Base-by-base conservation (phyloP, 2,797 vertebrate genomes). In the Eutrigla gurnardus region DNA sequence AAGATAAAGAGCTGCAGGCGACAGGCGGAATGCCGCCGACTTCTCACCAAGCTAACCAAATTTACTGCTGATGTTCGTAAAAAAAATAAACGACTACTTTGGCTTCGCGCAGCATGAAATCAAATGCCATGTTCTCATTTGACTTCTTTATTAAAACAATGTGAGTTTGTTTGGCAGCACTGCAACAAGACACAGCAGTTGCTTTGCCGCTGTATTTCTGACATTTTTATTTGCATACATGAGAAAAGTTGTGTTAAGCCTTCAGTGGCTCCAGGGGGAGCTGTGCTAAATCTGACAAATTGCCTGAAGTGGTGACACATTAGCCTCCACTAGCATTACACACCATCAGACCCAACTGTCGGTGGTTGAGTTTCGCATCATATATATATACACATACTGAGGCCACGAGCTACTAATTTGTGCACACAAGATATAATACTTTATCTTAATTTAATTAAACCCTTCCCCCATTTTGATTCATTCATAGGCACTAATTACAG, bases 91-190 rank as follows among this genome's bases (percentile, higher is more conserved):
- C 25, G 25, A 25, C 25, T 25, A 25, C 25, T 25, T 25, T 25
- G 25, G 25, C 25, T 57, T 8, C 17, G 35, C 33, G 43, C 36
- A 47, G n/a, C 65, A 37, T 58, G 33, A 46, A 68, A 47, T 57
- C 52, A 36, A 42, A 45, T 52, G 10, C 39, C 18, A 15, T 25
- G 12, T 59, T n/a, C 36, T 49, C 68, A 68, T 50, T 54, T 50
- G 37, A 35, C 35, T 35, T 63, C 17, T 62, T 35, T 13, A 43
- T 52, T 33, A 45, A 65, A 69, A 8, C 65, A 58, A 57, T 46
- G 13, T 57, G 37, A n/a, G 4, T 49, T 0, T 59, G 49, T 60
- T 59, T 61, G 39, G 37, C 4, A 59, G 58, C 6, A 25, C n/a
- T n/a, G n/a, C n/a, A n/a, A n/a, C n/a, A n/a, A n/a, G n/a, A n/a